Evolutionary conservation across 2,888 invertebrate genomes (phyloP), one percentile per base, ranked within the genome.

Genomic region (Dorcus parallelipipedus): DNA sequence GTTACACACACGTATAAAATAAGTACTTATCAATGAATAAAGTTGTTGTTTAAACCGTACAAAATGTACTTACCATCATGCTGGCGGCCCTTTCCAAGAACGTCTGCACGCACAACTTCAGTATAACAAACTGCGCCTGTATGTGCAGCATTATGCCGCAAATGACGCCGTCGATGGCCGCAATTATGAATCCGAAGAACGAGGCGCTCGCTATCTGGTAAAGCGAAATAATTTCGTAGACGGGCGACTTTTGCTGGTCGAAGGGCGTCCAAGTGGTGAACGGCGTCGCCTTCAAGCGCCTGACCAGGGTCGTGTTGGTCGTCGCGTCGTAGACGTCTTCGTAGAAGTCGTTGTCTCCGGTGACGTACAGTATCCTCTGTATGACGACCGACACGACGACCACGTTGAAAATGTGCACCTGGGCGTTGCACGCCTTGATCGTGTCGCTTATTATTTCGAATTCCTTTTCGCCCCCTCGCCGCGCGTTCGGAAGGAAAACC

Each of bases 131-230:
- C 47, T 64, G 64, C 0, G 61, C 62, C 33, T 57, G 60, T 2
- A 62, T 49, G 48, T 64, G 62, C 8, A 57, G 47, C 50, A 62
- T 55, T 40, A 63, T 62, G 2, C 62, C 60, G 10, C 60, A 49
- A 42, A 64, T 62, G 33, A 64, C n/a, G 8, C 60, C 60, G 50
- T 64, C 64, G 43, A 48, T 41, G 9, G 55, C 62, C 2, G 60
- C 61, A 23, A 64, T 51, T 42, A 54, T 41, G 42, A 61, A 50
- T 9, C 61, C 57, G 8, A 57, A 54, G 20, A 56, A 47, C 8
- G 43, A 49, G 14, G 59, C 59, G 41, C 55, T 49, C 26, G 42
- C 42, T 9, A 58, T 53, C 50, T 64, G 60, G 33, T 60, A 62
- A 26, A 42, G 14, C 23, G 52, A 57, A 7, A 57, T 50, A 5